Conservation (phyloP, 2,888 invertebrate species). For the Polydrusus pterygomalis region DNA sequence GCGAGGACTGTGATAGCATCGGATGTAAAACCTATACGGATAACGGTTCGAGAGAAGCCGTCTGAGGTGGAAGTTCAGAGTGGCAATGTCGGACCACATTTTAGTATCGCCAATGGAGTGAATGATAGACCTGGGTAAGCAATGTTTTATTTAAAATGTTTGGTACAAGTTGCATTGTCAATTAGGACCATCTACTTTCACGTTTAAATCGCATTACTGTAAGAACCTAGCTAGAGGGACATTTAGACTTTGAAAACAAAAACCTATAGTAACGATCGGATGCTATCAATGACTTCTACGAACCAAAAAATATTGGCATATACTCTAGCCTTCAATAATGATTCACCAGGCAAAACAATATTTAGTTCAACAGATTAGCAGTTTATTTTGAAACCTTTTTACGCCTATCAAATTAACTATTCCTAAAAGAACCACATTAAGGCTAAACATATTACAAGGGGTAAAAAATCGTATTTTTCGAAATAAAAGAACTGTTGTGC, state of each 20-base stretch:
- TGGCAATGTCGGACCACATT: conserved; percentile 68
- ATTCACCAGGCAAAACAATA: conserved; percentile 20
- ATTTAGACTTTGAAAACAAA: too few relatives aligned
- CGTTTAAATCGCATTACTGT: too few relatives aligned
- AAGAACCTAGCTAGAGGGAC: too few relatives aligned
- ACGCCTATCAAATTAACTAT: neutral
- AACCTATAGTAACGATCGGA: too few relatives aligned
- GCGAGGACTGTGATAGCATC: conserved; percentile 68
- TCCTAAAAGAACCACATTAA: neutral
- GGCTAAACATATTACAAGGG: conserved; percentile 8
- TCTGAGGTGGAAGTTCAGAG: conserved; percentile 70
- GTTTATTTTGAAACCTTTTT: neutral
- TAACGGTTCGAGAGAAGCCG: conserved; percentile 70
- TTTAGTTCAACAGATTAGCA: conserved; percentile 16
- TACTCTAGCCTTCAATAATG: neutral
- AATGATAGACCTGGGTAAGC: conserved; percentile 69
- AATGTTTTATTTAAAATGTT: conserved; percentile 16
- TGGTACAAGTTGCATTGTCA: neutral
- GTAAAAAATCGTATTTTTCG: conserved; percentile 3
- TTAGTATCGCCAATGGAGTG: conserved; percentile 67
- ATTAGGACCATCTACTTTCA: too few relatives aligned
- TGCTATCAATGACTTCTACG: too few relatives aligned
- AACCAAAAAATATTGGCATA: too few relatives aligned
- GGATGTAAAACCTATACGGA: conserved; percentile 70
- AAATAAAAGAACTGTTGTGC: conserved; percentile 18